Evolutionary conservation across 2,113 vertebrate genomes (phyloP), one percentile per base, ranked within the genome.

Genomic region (Cheirogaleus medius): DNA sequence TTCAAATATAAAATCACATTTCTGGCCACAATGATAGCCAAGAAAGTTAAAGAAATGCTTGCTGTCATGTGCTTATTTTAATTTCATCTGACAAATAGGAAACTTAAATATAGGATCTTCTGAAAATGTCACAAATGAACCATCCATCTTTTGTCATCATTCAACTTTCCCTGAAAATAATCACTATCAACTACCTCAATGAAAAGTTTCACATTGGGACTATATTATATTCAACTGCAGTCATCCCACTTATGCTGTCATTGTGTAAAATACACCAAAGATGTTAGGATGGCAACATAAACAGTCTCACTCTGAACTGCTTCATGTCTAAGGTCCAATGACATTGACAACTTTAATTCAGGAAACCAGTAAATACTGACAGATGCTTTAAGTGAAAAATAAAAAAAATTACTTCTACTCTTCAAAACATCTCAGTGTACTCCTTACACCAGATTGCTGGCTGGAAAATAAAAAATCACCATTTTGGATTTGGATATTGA

Each of bases 51-150:
- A 97, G 1, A 83, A 90, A 77, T 69, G 42, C 14, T 58, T 91
- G 14, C 25, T 93, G 6, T 78, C 39, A 64, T 60, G 34, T 96
- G 64, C 11, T 78, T 91, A 76, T 88, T 89, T 87, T 97, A 60
- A 97, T 74, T 89, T 86, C 60, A 90, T n/a, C 73, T 91, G 56
- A 92, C 81, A 94, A 88, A 96, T 63, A 25, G 78, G 90, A 96
- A 86, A 93, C 92, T 78, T 77, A 93, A 95, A 87, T 60, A 82
- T 0, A 86, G 63, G 49, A 17, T 92, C 60, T 96, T 86, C 47
- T 56, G 69, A 90, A 97, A 91, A 87, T 42, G 63, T 90, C 49
- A 96, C 39, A 94, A 85, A 94, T 63, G 54, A 97, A 77, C 69
- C 42, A 85, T 73, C 58, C 39, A 71, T 78, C 81, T 92, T 95